Conservation (phyloP, 2,888 invertebrate genomes). For the Hoplodrina blanda region DNA sequence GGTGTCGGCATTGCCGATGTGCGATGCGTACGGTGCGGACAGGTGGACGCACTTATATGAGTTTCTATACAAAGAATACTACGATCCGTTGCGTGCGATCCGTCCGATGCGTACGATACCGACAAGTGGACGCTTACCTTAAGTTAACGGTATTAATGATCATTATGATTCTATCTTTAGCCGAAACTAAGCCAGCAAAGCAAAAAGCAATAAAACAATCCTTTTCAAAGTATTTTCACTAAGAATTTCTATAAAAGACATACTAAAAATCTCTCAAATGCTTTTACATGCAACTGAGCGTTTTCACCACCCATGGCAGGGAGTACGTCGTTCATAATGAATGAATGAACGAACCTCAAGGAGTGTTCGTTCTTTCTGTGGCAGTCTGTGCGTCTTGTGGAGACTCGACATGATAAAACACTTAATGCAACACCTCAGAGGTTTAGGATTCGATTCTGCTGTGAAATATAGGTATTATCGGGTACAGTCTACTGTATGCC, state of each 20-base stretch:
- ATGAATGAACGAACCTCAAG: conserved; percentile 58
- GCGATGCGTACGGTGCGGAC: too few species aligned
- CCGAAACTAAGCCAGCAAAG: background rate
- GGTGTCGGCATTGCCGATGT: too few species aligned
- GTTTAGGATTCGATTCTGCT: conserved; percentile 36
- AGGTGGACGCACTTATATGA: too few species aligned
- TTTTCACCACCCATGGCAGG: conserved; percentile 37
- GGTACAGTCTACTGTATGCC: background rate
- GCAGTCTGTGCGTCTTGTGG: conserved; percentile 45
- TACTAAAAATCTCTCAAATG: conserved; percentile 39
- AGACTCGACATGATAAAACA: conserved; percentile 58
- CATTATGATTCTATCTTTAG: background rate
- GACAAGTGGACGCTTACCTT: too few species aligned
- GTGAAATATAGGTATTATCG: conserved; percentile 1
- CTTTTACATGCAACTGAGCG: conserved; percentile 52
- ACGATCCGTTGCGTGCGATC: too few species aligned
- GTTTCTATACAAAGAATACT: too few species aligned
- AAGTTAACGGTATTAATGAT: background rate
- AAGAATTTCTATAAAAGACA: conserved; percentile 27
- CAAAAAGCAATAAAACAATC: conserved; percentile 4
- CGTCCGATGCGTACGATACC: too few species aligned
- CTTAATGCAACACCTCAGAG: conserved; percentile 50
- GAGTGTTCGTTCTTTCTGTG: conserved; percentile 51
- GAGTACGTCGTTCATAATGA: conserved; percentile 52
- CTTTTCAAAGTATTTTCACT: conserved; percentile 19